Conservation (phyloP, 2,113 vertebrate genomes). For the Mesoclemmys tuberculata region DNA sequence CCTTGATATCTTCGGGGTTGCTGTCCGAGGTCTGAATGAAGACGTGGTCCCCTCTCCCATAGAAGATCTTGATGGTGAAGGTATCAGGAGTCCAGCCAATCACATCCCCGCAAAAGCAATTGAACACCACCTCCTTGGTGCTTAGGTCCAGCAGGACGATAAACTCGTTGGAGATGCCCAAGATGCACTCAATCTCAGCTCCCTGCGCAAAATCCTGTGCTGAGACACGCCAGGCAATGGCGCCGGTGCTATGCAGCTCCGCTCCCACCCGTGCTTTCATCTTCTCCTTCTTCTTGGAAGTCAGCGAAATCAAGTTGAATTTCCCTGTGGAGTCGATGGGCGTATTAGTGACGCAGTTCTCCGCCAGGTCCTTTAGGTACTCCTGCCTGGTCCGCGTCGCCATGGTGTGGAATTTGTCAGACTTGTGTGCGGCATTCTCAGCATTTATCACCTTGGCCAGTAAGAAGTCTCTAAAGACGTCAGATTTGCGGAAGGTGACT, state of each 20-base stretch:
- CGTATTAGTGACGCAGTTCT: constrained; percentile 90
- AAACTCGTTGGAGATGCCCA: constrained; percentile 89
- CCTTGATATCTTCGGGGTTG: constrained; percentile 86
- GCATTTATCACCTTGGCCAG: constrained; percentile 95
- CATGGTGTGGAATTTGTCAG: constrained; percentile 95
- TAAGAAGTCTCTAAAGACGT: constrained; percentile 91
- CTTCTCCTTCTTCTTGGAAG: constrained; percentile 93
- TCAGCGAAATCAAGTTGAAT: constrained; percentile 90
- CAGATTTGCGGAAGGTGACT: constrained; percentile 86
- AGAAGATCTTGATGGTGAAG: constrained; percentile 86
- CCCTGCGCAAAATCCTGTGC: constrained; percentile 88
- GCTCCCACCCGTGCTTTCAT: constrained; percentile 81
- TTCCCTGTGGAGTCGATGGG: constrained; percentile 88
- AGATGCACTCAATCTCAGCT: constrained; percentile 77
- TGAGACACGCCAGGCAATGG: constrained; percentile 85
- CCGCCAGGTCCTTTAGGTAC: constrained; percentile 91
- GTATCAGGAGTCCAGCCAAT: constrained; percentile 93
- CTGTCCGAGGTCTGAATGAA: constrained; percentile 82
- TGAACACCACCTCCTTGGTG: constrained; percentile 93
- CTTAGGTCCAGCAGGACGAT: constrained; percentile 84
- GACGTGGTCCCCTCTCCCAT: constrained; percentile 91
- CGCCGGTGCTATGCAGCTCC: constrained; percentile 84
- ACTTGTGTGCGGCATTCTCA: constrained; percentile 93
- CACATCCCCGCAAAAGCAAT: constrained; percentile 92
- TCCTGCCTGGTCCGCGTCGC: constrained; percentile 92